Conservation (phyloP, 2,113 vertebrate genomes). For the Hemiscyllium ocellatum region DNA sequence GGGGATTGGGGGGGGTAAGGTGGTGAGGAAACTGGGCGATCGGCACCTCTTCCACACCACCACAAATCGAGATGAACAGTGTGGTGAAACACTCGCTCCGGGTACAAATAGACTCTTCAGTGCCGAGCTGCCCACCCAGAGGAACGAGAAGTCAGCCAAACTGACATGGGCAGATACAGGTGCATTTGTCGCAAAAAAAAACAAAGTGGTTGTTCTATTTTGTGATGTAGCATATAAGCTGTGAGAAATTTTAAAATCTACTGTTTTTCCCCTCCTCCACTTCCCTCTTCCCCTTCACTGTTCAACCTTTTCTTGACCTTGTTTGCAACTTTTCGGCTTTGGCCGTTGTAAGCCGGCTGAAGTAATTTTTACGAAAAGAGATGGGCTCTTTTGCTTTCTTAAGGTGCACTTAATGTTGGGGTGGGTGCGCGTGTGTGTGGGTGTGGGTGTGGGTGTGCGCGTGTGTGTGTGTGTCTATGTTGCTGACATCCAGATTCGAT, state of each 20-base stretch:
- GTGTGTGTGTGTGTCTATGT: background rate
- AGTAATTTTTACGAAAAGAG: constrained; percentile 19
- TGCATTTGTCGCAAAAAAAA: constrained; percentile 21
- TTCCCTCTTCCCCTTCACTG: background rate
- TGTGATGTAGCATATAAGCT: constrained; percentile 37
- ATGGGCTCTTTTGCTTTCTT: constrained; percentile 35
- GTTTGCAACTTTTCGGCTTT: background rate
- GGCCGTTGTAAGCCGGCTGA: background rate
- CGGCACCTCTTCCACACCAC: background rate
- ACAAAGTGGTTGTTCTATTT: constrained; percentile 30
- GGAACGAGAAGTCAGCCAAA: background rate
- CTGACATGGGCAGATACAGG: background rate
- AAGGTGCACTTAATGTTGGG: constrained; percentile 21
- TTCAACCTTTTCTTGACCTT: background rate
- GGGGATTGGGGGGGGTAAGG: too few relatives aligned
- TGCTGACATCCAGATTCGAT: background rate
- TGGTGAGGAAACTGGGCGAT: too few relatives aligned
- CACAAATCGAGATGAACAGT: background rate
- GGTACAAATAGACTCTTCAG: background rate
- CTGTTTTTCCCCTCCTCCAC: background rate
- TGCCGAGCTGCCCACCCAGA: background rate
- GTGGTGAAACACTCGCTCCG: background rate
- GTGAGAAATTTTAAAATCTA: constrained; percentile 28
- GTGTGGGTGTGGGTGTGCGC: background rate
- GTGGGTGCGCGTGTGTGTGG: background rate